A percentile compares a stretch with the other conserved stretches of the same genome.
Evolutionary conservation across 1,140 invertebrate genomes (phyloP).

Genomic region (Laupala kohalensis): DNA sequence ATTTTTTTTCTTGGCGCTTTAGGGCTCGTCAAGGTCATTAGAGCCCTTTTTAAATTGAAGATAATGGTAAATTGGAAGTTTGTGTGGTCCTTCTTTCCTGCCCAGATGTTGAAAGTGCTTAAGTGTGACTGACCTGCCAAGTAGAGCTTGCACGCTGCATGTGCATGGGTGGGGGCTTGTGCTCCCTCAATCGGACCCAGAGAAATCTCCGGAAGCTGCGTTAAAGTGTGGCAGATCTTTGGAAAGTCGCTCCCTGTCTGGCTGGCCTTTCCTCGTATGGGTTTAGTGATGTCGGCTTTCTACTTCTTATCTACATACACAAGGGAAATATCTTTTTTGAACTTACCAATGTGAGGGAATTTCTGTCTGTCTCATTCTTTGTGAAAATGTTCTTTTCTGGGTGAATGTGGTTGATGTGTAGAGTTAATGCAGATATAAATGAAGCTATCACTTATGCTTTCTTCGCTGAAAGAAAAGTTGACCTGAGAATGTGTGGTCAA

Average conservation of each 20-base stretch:
- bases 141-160: background rate
- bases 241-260: background rate
- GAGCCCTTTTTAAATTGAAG: too few relatives aligned
- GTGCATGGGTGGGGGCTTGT: background rate
- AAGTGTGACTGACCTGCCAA: background rate
- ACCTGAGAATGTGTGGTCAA: background rate
- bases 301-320: background rate
- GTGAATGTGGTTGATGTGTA: background rate
- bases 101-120: background rate
- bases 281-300: background rate
- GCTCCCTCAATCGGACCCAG: background rate
- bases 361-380: background rate
- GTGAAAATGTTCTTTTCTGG: background rate
- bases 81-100: too few relatives aligned
- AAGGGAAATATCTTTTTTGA: background rate
- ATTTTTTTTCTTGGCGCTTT: too few relatives aligned
- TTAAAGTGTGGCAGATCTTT: constrained; percentile 19
- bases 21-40: too few relatives aligned
- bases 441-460: too few relatives aligned
- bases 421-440: background rate
- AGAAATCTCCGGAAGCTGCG: constrained; percentile 20
- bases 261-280: background rate
- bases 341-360: background rate
- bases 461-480: too few relatives aligned
- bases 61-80: too few relatives aligned